Percentiles rank a stretch among this genome's conserved stretches.
Evolutionary conservation across 2,797 vertebrate genomes (phyloP).

Genomic region (Gymnoscopelus microlampas): DNA sequence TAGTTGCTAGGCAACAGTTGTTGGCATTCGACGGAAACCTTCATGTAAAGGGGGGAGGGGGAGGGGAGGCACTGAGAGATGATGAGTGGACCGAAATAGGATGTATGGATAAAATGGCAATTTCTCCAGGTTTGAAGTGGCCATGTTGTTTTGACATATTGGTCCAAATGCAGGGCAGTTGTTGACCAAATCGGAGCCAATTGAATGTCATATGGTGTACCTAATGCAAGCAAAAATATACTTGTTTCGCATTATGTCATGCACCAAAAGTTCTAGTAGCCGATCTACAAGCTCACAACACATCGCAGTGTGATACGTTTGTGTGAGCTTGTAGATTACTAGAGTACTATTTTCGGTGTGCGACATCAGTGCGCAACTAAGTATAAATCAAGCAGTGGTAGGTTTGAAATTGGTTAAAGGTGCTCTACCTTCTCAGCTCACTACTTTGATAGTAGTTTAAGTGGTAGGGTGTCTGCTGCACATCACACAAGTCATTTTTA

Average conservation of each 20-base stretch:
- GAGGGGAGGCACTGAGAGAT: constrained; percentile 46
- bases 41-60: constrained; percentile 57
- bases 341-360: too few relatives aligned
- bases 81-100: constrained; percentile 49
- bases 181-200: constrained; percentile 51
- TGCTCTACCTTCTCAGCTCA: not conserved
- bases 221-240: too few relatives aligned
- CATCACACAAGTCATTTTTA: not conserved
- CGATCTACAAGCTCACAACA: too few relatives aligned
- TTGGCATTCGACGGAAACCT: constrained; percentile 69
- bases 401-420: not conserved
- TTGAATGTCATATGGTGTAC: constrained; percentile 37
- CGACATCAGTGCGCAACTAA: too few relatives aligned
- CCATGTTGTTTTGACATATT: constrained; percentile 60
- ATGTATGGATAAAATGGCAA: constrained; percentile 60
- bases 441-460: not conserved
- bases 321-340: too few relatives aligned
- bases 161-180: constrained; percentile 58
- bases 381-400: too few relatives aligned
- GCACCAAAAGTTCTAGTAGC: too few relatives aligned
- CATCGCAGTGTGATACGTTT: too few relatives aligned
- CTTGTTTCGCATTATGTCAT: too few relatives aligned
- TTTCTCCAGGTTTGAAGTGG: constrained; percentile 53
- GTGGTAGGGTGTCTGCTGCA: not conserved
- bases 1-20: constrained; percentile 82